Evolutionary conservation across 2,888 invertebrate genomes (phyloP).

Genomic region (Calameuta idolon): DNA sequence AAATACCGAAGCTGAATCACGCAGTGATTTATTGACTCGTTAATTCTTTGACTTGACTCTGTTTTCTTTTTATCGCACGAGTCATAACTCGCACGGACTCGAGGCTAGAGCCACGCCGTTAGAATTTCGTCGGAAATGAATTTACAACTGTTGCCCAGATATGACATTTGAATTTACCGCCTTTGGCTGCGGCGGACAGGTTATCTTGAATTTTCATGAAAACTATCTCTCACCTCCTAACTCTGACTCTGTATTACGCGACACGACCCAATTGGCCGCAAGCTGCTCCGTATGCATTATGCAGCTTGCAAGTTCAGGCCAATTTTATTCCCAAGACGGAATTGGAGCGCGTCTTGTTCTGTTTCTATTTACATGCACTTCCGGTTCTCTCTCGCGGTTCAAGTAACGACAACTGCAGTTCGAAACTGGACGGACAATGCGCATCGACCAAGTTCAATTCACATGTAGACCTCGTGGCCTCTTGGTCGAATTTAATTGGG

Average conservation of each 20-base stretch:
- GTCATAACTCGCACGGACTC: too few relatives aligned
- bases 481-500: background rate
- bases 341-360: background rate
- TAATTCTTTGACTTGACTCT: too few relatives aligned
- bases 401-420: background rate
- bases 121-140: too few relatives aligned
- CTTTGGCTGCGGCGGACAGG: background rate
- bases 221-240: background rate
- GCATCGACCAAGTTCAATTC: background rate
- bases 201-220: background rate
- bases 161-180: background rate
- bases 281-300: background rate
- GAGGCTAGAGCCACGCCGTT: too few relatives aligned
- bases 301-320: background rate
- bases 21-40: too few relatives aligned
- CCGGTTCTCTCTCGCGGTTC: background rate
- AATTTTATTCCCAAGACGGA: slow-evolving; percentile 1
- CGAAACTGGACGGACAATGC: background rate
- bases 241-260: background rate
- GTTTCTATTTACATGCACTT: background rate
- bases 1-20: too few relatives aligned
- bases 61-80: too few relatives aligned
- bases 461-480: background rate
- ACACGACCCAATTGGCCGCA: background rate
- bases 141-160: too few relatives aligned